Base-by-base conservation (phyloP, 2,113 vertebrate genomes). In the Hemichromis elongatus region DNA sequence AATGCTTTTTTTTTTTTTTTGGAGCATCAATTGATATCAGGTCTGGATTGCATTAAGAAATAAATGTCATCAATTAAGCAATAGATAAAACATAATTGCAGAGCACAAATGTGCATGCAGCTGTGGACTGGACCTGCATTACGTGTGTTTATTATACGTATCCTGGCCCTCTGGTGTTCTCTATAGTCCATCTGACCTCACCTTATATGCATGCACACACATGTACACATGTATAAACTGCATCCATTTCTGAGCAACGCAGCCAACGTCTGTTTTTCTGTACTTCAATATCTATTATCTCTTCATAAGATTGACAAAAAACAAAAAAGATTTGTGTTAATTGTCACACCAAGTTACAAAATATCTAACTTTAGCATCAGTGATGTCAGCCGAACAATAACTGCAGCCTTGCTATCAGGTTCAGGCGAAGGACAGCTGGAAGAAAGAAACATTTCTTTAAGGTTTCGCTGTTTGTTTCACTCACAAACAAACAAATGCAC, bases 181-280 rank as follows among this genome's bases (percentile, higher is more conserved):
- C 53, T 78, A 2, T 21, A 24, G 85, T 86, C 80, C 87, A 90
- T 92, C 89, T 91, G 92, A 56, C 82, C 63, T 68, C 81, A 59
- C 9, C 45, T 33, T 63, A 1, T 57, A 4, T 33, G 42, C 86
- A 18, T 3, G 14, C 45, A 40, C 28, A 33, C 59, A 37, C 9
- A 21, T 28, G 16, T 9, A 61, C 50, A 52, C 54, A 68, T 11
- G 19, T 50, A 30, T 19, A 50, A 50, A 75, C 42, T n/a, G 42
- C 68, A 75, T 75, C 10, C 1, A 3, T 75, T 50, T 75, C 70
- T 50, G 26, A 75, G 26, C 30, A 50, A 50, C 26, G 8, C 26
- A n/a, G 26, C 6, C 42, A 50, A 75, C 24, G 19, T 50, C 70
- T 75, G 26, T 75, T n/a, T 30, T 52, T 75, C 18, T 30, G 24